Evolutionary conservation across 2,888 invertebrate species (phyloP).

Genomic region (Ligdia adustata): DNA sequence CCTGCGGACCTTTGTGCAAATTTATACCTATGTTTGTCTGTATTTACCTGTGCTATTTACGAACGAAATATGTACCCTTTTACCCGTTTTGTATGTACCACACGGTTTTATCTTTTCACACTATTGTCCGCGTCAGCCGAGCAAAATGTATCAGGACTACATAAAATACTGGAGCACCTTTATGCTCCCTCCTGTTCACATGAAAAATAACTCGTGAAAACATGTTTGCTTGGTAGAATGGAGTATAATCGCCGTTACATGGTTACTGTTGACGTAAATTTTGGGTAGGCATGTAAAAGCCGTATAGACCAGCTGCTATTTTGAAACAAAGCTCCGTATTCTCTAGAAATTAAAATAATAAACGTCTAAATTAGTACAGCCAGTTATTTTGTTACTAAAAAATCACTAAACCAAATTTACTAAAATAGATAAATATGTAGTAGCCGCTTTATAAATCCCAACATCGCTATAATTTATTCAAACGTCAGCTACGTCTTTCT

Average conservation of each 20-base stretch:
- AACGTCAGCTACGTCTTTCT: conserved; percentile 1
- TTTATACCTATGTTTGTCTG: conserved; percentile 18
- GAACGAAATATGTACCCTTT: conserved; percentile 34
- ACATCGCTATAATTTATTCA: not conserved
- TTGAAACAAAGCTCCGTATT: conserved; percentile 3
- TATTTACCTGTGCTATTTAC: conserved; percentile 26
- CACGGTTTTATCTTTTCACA: conserved; percentile 42
- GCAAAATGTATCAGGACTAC: conserved; percentile 26
- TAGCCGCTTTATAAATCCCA: not conserved
- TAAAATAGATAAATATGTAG: too few relatives aligned
- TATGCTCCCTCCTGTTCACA: conserved; percentile 41
- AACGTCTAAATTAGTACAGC: too few relatives aligned
- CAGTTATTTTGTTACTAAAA: too few relatives aligned
- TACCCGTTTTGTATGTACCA: conserved; percentile 3
- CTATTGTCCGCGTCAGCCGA: conserved; percentile 37
- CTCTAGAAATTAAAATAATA: too few relatives aligned
- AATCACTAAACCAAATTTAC: too few relatives aligned
- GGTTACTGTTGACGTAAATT: conserved; percentile 9
- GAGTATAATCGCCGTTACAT: conserved; percentile 3
- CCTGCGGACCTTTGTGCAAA: conserved; percentile 15
- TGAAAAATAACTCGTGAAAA: conserved; percentile 43
- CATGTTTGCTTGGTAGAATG: conserved; percentile 38
- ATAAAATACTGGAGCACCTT: conserved; percentile 34
- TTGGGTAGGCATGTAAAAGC: conserved; percentile 13
- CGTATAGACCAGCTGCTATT: conserved; percentile 3